phyloP scores from a whole-genome alignment of 2,797 vertebrate genomes.

The Distichodus sexfasciatus region DNA sequence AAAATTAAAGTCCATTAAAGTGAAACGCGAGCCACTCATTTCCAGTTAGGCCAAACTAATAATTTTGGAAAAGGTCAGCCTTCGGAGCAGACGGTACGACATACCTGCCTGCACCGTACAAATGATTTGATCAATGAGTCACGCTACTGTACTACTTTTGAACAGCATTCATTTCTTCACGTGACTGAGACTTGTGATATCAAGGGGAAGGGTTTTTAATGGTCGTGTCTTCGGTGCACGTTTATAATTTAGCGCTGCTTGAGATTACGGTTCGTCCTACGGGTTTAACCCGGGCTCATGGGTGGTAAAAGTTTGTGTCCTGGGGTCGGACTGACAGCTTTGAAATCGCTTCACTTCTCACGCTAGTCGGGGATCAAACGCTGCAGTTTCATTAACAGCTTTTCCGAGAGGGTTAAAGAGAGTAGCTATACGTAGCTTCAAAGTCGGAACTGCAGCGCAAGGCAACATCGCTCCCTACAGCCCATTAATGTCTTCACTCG shows the following conservation, averaged over 20 bases:
- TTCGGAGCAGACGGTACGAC: no score
- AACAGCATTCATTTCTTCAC: no score
- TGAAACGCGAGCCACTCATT: background rate
- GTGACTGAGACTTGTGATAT: no score
- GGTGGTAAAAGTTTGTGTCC: slow-evolving; percentile 16
- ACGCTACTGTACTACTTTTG: no score
- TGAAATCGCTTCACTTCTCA: slow-evolving; percentile 29
- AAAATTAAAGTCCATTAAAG: background rate
- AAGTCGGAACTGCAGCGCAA: background rate
- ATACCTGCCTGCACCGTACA: no score
- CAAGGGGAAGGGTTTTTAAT: no score
- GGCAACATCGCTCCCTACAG: background rate
- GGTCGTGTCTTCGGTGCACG: background rate
- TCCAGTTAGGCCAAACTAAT: slow-evolving; percentile 7
- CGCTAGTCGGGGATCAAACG: slow-evolving; percentile 35
- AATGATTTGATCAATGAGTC: no score
- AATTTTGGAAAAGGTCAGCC: no score
- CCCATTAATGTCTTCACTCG: background rate
- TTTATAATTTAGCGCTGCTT: slow-evolving; percentile 44
- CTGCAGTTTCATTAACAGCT: background rate
- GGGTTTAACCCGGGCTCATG: slow-evolving; percentile 1
- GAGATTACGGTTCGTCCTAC: slow-evolving; percentile 25
- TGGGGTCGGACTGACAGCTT: background rate
- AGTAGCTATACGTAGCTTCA: background rate
- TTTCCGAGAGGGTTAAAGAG: background rate